Evolutionary conservation across 2,113 vertebrate genomes (phyloP), one percentile per base, ranked within the genome.

Genomic region (Pseudopipra pipra): DNA sequence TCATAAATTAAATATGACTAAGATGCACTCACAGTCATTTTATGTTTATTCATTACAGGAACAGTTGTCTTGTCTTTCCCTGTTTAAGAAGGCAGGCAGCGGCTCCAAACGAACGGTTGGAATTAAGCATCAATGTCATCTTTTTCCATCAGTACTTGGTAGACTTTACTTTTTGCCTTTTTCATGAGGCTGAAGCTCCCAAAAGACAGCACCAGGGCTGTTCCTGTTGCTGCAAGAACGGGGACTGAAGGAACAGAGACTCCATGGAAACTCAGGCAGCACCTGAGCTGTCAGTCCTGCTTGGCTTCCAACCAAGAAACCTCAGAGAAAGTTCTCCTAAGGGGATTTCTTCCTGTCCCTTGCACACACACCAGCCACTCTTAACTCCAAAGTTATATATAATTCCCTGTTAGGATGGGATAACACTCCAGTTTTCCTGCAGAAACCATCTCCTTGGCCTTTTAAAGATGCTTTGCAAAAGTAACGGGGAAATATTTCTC

Each of bases 41-140:
- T 76, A 86, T 91, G 87, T 96, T 95, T 97, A 96, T 95, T 97
- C 95, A 97, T 96, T 93, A 92, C 92, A 93, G 95, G 89, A 85
- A 91, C 19, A 65, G 85, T 85, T 91, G 89, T 41, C 91, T 90
- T 93, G 79, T 51, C 65, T 86, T 39, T 35, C 93, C 88, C 94
- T 67, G 73, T 39, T 94, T 93, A 86, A 14, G 83, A 73, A 30
- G 89, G 93, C n/a, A 74, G 90, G 95, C 75, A 70, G 79, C 94
- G 61, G 21, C 91, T 78, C 95, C 72, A 46, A 55, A 73, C 8
- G 72, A 92, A 80, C 5, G 2, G 28, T 7, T 59, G 59, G 66
- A 89, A 85, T 81, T 56, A 62, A 78, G 87, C 68, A 78, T 14
- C 95, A 63, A 3, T 27, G 68, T 37, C 83, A 62, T 47, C 70